These are phyloP conservation scores for Melanaphis sacchari DNA, from an alignment of 1,140 invertebrate species.

Conservation along the genomic window DNA sequence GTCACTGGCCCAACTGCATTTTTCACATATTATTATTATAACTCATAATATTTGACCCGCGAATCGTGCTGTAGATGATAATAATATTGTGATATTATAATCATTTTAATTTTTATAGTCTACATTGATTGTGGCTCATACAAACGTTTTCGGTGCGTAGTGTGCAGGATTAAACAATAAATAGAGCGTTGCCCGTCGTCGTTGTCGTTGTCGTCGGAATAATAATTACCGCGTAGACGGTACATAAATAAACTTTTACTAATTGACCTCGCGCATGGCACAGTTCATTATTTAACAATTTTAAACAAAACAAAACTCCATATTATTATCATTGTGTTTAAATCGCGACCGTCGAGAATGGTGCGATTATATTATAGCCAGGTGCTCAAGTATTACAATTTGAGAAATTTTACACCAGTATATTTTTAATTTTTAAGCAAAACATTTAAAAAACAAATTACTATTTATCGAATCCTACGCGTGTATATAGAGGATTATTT, in stretches of 20 bases:
- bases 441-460: background rate
- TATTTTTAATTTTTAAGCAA: background rate
- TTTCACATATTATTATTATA: constrained; percentile 13
- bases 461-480: background rate
- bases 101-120: constrained; percentile 9
- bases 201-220: background rate
- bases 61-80: background rate
- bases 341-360: background rate
- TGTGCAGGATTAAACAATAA: constrained; percentile 9
- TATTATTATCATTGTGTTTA: background rate
- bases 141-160: background rate
- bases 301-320: constrained; percentile 3
- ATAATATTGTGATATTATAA: background rate
- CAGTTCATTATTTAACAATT: background rate
- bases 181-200: background rate
- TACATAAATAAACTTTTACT: constrained; percentile 12
- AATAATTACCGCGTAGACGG: background rate
- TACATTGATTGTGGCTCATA: background rate
- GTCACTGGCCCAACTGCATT: constrained; percentile 27
- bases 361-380: background rate
- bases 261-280: constrained; percentile 7
- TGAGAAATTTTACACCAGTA: background rate
- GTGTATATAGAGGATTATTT: background rate
- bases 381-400: background rate
- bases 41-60: background rate